These are phyloP conservation scores for Xenus cinereus DNA, from an alignment of 2,113 vertebrate species.

Conservation along the genomic window DNA sequence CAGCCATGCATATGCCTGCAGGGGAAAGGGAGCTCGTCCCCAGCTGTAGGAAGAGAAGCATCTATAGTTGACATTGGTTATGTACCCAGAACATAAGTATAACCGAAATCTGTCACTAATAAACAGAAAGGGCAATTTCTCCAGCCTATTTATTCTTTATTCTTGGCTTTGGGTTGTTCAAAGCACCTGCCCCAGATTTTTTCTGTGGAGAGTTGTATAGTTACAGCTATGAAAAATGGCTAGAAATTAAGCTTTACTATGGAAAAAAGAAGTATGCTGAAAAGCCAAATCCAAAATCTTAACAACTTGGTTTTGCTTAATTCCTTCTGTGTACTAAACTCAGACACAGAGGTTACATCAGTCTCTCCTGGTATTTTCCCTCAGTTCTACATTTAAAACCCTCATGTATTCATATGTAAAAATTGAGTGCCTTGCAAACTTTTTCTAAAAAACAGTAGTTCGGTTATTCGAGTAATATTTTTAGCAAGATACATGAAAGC, in stretches of 20 bases:
- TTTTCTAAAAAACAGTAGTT: not conserved
- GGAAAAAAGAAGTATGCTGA: not conserved
- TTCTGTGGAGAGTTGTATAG: not conserved
- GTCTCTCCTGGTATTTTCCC: not conserved
- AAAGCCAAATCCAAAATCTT: not conserved
- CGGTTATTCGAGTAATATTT: not conserved
- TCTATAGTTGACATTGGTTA: not conserved
- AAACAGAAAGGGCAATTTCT: not conserved
- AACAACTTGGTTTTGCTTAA: not conserved
- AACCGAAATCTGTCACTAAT: not conserved
- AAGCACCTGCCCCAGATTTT: not conserved
- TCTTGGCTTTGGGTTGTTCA: not conserved
- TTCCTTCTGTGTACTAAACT: not conserved
- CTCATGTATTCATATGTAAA: not conserved
- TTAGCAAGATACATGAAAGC: not conserved
- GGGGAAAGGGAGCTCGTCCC: not conserved
- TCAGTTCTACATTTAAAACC: not conserved
- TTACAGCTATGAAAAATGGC: not conserved
- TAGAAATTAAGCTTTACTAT: not conserved
- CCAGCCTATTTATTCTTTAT: not conserved
- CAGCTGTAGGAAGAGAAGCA: not conserved
- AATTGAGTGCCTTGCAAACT: not conserved
- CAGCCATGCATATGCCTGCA: not conserved
- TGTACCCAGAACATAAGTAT: not conserved
- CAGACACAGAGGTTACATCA: not conserved